These are phyloP conservation scores for Euthynnus affinis DNA, from an alignment of 2,797 vertebrate species.

Conservation along the genomic window DNA sequence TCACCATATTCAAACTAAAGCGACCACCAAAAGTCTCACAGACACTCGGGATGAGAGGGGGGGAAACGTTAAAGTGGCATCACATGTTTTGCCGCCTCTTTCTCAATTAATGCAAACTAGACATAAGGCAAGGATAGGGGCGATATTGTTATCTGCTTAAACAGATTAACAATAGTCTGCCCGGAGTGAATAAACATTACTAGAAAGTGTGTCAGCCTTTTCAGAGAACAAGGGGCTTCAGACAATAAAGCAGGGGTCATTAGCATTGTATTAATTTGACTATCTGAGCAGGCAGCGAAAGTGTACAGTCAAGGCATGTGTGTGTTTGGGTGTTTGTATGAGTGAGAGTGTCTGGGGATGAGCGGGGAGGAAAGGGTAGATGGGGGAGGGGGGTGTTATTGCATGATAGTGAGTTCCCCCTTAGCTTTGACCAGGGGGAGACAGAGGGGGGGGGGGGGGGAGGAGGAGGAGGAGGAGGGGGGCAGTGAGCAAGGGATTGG, in stretches of 20 bases:
- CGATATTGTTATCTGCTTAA: constrained; percentile 78
- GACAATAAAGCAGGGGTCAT: constrained; percentile 82
- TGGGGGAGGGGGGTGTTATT: constrained; percentile 42
- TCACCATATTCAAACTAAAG: not conserved
- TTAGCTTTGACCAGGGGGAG: constrained; percentile 72
- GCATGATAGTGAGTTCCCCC: constrained; percentile 63
- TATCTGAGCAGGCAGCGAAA: constrained; percentile 73
- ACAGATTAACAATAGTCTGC: constrained; percentile 81
- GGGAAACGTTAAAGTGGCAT: not conserved
- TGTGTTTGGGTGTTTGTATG: constrained; percentile 57
- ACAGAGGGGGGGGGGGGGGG: constrained; percentile 43
- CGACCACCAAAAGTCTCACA: not conserved
- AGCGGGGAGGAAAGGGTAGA: constrained; percentile 20
- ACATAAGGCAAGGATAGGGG: constrained; percentile 61
- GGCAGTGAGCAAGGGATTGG: constrained; percentile 45
- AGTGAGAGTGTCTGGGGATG: constrained; percentile 67
- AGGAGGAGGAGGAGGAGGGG: constrained; percentile 39
- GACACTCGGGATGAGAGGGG: no score
- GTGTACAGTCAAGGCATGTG: constrained; percentile 64
- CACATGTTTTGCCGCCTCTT: constrained; percentile 55
- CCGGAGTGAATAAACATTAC: constrained; percentile 73
- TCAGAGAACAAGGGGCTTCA: constrained; percentile 63
- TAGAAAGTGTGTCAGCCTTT: constrained; percentile 81
- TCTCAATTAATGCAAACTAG: constrained; percentile 65
- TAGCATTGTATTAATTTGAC: constrained; percentile 84